Base-by-base conservation (phyloP, 2,113 vertebrate species). In the Coptodon rendalli region DNA sequence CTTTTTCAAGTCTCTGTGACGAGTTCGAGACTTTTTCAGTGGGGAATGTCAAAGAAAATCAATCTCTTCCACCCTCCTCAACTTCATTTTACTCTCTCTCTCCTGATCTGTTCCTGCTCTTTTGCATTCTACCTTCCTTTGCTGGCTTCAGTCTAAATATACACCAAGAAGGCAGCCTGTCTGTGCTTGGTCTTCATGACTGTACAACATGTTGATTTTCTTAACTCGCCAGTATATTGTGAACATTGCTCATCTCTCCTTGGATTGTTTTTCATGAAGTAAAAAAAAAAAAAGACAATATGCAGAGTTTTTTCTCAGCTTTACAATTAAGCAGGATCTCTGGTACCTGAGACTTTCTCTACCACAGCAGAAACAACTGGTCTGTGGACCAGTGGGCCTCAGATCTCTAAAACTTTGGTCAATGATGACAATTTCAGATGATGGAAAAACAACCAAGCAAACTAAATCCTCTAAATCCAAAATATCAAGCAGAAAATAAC, bases 41-140 rank as follows among this genome's bases (percentile, higher is more conserved):
- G 27, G 89, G 86, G 93, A 94, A 93, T 93, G 90, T 96, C 93
- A 91, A 71, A 68, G 87, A 93, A 82, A 94, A 94, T 91, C 71
- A 86, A 93, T 94, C 87, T 81, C 89, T 95, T 31, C 8, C 80
- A 92, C 82, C 81, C 52, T 87, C 81, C 83, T 91, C 83, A 89
- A 66, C 91, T 90, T 89, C 82, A 89, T 86, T 93, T 90, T 54
- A 83, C 79, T 86, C 59, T 79, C 71, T 79, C 71, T 83, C 86
- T 82, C 53, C 59, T 84, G 80, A 89, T 89, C 68, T 59, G 34
- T 40, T 66, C 56, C 59, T 31, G 38, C 56, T 57, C 40, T 81
- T 59, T 81, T 24, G 34, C 52, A 80, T 52, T 57, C 12, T 57
- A 4, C 40, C 29, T 59, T 19, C 31, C 27, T 24, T 52, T 19